Evolutionary conservation across 2,888 invertebrate species (phyloP), one percentile per base, ranked within the genome.

Genomic region (Meiosimyza platycephala): DNA sequence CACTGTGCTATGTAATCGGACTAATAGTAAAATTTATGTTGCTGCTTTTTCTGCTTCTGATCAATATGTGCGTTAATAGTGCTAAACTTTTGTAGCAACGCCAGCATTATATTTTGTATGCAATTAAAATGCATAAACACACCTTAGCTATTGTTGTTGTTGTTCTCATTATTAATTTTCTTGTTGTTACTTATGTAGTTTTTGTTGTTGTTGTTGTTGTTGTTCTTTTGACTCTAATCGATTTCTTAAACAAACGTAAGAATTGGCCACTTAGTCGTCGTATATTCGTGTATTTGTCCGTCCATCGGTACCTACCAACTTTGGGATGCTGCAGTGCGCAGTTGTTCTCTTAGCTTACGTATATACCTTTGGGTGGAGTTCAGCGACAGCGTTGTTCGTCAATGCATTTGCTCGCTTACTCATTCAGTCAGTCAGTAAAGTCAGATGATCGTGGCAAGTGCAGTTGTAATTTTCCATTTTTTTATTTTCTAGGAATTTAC

Each of bases 71-170:
- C 40, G 40, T 40, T 40, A 9, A 9, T 40, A 22, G 2, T 22
- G 1, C 40, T 40, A 7, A 40, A 40, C 3, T 40, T 40, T 40
- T 40, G 48, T 64, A 12, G 63, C 18, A 28, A 50, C 50, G 13
- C 7, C 62, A 47, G 12, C 48, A 50, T 50, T 12, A 22, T 63
- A 63, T 64, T 64, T 64, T 64, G 64, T 64, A 64, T 64, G 64
- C 51, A 64, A 64, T 64, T 64, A 64, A 64, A 64, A 64, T 64
- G 64, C 64, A 64, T 22, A 48, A 64, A 64, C 64, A 64, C 64
- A 64, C 64, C 64, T 64, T 51, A 50, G 22, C 22, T 3, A 18
- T 64, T 64, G 64, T 13, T 64, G 51, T 50, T 15, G n/a, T n/a
- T 60, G n/a, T 33, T 51, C 18, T 47, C 50, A 22, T 63, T 48